Evolutionary conservation across 2,888 invertebrate species (phyloP), one percentile per base, ranked within the genome.

Genomic region (Disparrhopalites patrizii): DNA sequence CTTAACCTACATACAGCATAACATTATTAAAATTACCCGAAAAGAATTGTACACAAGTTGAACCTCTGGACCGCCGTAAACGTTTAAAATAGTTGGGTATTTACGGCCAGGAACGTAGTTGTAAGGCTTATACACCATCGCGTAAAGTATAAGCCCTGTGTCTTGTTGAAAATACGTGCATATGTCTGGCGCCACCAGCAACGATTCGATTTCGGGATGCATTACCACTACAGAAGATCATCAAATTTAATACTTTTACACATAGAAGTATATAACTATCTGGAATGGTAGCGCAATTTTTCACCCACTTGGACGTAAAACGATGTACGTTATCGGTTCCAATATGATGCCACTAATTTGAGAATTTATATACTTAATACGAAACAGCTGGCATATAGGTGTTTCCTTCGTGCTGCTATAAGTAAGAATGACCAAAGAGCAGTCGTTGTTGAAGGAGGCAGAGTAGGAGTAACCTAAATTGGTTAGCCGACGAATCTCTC

Each of bases 51-150:
- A 91, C 68, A 99, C 98, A 40, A 96, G 85, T 81, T 99, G 98
- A 55, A 98, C 95, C 79, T 97, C 96, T 0, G 99, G 99, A 0
- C 99, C 99, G 2, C 96, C 99, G 79, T 99, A 99, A 62, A 99
- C 93, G 80, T 95, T 94, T 57, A 98, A 84, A 68, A 99, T 89
- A 18, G 95, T 94, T 0, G 99, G 97, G 81, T 94, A 93, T 68
- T 88, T 86, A 15, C 81, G 79, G 7, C 85, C 85, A 0, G 82
- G 81, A 69, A 79, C 76, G 73, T 79, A 79, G 78, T 86, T 85
- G 77, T 87, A 86, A 1, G 91, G 92, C 77, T 91, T 89, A 81
- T 94, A 95, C 71, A 95, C 87, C 87, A 96, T 90, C 52, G 95
- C 93, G 76, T 90, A 88, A 65, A 91, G 81, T 18, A 84, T 83